A percentile compares a stretch with the other conserved stretches of the same genome.
These are phyloP conservation scores for Aethes cnicana DNA, from an alignment of 2,888 invertebrate genomes.

Conservation along the genomic window DNA sequence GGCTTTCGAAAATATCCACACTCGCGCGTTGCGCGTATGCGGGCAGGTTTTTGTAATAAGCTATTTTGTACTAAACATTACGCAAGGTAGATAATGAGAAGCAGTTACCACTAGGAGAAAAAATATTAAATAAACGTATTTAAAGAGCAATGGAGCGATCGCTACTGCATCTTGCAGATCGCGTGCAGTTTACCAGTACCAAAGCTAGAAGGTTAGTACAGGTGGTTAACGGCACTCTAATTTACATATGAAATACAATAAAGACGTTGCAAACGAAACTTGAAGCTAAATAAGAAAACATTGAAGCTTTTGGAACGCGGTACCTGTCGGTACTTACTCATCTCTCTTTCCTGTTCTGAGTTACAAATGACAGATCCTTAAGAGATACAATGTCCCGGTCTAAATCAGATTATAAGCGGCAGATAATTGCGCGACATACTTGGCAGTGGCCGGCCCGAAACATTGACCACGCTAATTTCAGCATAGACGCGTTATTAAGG, in stretches of 20 bases:
- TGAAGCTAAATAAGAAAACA: too few species aligned
- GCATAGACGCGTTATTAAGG: conserved; percentile 21
- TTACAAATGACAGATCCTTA: not conserved
- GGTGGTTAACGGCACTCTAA: not conserved
- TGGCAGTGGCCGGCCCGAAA: conserved; percentile 18
- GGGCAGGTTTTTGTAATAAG: conserved; percentile 30
- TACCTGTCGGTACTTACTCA: too few species aligned
- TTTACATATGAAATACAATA: too few species aligned
- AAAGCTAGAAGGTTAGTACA: conserved; percentile 7
- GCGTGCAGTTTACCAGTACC: conserved; percentile 11
- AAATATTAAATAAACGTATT: conserved; percentile 2
- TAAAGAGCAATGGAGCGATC: conserved; percentile 13
- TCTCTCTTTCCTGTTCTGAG: too few species aligned
- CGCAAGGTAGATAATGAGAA: conserved; percentile 18
- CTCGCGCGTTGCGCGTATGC: conserved; percentile 32
- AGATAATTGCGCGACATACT: conserved; percentile 13
- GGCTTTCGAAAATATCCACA: conserved; percentile 32
- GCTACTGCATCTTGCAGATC: conserved; percentile 11
- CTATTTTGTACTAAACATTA: conserved; percentile 25
- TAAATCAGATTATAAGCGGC: conserved; percentile 23
- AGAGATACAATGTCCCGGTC: not conserved
- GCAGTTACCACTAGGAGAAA: not conserved
- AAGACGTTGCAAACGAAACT: too few species aligned
- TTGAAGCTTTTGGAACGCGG: too few species aligned
- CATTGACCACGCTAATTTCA: conserved; percentile 28